Percentiles rank a stretch among this genome's conserved stretches.
Evolutionary conservation across 23 tunicate genomes (phyloP).

Genomic region (Trididemnum nubilum): DNA sequence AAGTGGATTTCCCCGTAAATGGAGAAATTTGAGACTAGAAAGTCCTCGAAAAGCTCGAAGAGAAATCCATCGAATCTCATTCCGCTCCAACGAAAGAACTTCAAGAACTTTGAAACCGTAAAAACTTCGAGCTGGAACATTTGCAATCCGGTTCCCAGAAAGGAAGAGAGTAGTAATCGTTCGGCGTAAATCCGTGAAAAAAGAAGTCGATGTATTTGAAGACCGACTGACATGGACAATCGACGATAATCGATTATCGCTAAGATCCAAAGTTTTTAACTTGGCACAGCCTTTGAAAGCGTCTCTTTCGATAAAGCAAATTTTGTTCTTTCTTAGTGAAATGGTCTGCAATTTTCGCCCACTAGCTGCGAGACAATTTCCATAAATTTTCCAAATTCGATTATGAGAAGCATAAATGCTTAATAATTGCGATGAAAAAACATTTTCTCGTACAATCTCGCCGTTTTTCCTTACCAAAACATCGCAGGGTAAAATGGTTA

Average conservation of each 20-base stretch:
- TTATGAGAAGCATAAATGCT: slow-evolving; percentile 38
- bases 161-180: slow-evolving; percentile 39
- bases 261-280: slow-evolving; percentile 51
- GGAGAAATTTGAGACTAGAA: not conserved
- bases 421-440: slow-evolving; percentile 1
- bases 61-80: slow-evolving; percentile 66
- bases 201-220: not conserved
- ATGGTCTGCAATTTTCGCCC: slow-evolving; percentile 26
- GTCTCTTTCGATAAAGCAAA: slow-evolving; percentile 11
- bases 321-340: slow-evolving; percentile 48
- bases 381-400: slow-evolving; percentile 7
- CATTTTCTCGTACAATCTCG: not conserved
- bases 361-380: slow-evolving; percentile 8
- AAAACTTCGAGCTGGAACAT: slow-evolving; percentile 45
- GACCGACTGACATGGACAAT: not conserved
- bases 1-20: slow-evolving; percentile 3
- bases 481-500: slow-evolving; percentile 6
- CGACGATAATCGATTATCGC: slow-evolving; percentile 35
- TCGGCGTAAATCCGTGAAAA: slow-evolving; percentile 14
- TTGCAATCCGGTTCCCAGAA: slow-evolving; percentile 46
- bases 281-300: slow-evolving; percentile 45
- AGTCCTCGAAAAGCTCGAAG: slow-evolving; percentile 50
- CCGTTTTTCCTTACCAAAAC: not conserved
- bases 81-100: slow-evolving; percentile 42
- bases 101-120: slow-evolving; percentile 30